Base-by-base conservation (phyloP, 2,113 vertebrate species). In the Cygnus buccinator region DNA sequence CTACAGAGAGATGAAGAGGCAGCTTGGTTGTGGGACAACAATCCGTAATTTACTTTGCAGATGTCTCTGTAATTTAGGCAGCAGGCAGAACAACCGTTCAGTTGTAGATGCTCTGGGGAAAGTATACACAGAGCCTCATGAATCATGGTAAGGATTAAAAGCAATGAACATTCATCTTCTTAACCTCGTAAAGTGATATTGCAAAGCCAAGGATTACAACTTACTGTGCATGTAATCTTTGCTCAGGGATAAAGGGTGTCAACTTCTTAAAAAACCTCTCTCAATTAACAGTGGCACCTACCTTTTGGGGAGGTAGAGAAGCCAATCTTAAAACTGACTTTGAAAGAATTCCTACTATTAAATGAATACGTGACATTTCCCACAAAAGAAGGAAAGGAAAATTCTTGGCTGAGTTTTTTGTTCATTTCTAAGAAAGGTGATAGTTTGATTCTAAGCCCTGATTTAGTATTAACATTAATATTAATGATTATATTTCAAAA, bases 111-210 rank as follows among this genome's bases (percentile, higher is more conserved):
- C 96, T 98, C 96, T 94, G 84, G 97, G 96, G 94, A 97, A 91
- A 94, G 92, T 93, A 96, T 97, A 97, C n/a, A 61, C 94, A 97
- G 95, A 96, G 96, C 26, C 95, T 98, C 94, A 67, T 99, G 98
- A 98, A 99, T 99, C 98, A 98, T 95, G 85, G 94, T 96, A 84
- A 97, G 97, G 98, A 99, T 99, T 99, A 99, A 97, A 96, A 96
- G 97, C 98, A 98, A 98, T 98, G 98, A 98, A 85, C 98, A 98
- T 99, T 98, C 97, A 98, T 99, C 98, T 98, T 98, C 98, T 98
- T 97, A 98, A 97, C 97, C 94, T 98, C 95, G 31, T 97, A 95
- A 98, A 98, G 96, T 76, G 84, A 95, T 97, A 97, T 96, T 97
- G 91, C 90, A 98, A 98, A 98, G 96, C 96, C 95, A 97, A 94